Evolutionary conservation across 2,888 invertebrate species (phyloP).

Genomic region (Hemicrepidius hirtus): DNA sequence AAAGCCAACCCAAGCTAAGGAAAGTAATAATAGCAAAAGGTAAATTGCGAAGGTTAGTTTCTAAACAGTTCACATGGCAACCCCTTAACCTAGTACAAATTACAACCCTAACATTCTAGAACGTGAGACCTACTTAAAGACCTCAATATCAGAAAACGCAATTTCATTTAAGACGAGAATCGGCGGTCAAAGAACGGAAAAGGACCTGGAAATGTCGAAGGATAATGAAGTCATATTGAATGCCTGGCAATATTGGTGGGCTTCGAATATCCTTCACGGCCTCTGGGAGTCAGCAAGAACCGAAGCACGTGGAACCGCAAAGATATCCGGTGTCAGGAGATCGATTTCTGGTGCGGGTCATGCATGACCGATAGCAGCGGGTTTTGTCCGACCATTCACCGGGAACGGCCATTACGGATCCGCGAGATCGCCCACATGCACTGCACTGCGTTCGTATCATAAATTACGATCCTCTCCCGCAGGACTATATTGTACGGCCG

Average conservation of each 20-base stretch:
- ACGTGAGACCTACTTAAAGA: conserved; percentile 1
- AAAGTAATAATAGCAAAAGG: no score
- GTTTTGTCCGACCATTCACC: conserved; percentile 40
- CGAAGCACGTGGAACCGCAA: conserved; percentile 52
- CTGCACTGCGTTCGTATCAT: conserved; percentile 48
- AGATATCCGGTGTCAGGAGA: conserved; percentile 53
- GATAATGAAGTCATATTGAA: conserved; percentile 30
- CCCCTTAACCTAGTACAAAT: no score
- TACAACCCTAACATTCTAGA: background rate
- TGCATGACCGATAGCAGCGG: conserved; percentile 52
- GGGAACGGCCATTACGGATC: conserved; percentile 47
- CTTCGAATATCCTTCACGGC: conserved; percentile 39
- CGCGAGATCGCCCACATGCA: conserved; percentile 49
- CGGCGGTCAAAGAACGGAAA: conserved; percentile 26
- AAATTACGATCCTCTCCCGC: conserved; percentile 47
- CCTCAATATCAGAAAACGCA: background rate
- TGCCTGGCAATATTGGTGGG: conserved; percentile 26
- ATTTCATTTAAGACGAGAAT: conserved; percentile 24
- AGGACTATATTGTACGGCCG: conserved; percentile 36
- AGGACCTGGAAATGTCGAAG: conserved; percentile 26
- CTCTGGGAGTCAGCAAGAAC: conserved; percentile 37
- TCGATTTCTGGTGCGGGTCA: conserved; percentile 51
- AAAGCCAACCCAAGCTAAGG: no score
- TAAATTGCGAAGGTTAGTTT: no score
- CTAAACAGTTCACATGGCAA: no score